A percentile compares a stretch with the other conserved stretches of the same genome.
Conservation (phyloP, 2,888 invertebrate genomes). For the Leptarthrus brevirostris region DNA sequence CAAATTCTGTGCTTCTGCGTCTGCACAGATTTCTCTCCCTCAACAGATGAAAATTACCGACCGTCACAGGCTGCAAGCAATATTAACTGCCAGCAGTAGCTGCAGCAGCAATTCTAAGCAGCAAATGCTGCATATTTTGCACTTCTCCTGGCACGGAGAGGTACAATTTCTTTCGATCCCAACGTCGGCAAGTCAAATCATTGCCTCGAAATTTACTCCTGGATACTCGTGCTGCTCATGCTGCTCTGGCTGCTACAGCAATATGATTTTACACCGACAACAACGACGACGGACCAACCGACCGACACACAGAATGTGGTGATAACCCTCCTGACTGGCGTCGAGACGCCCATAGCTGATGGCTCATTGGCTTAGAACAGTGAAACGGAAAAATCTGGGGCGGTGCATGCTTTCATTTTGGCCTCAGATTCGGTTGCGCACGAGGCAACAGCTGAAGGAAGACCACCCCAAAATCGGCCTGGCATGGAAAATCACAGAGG, state of each 20-base stretch:
- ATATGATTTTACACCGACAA: neutral
- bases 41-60: conserved; percentile 8
- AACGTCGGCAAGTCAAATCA: too few relatives aligned
- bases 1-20: conserved; percentile 11
- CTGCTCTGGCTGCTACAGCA: too few relatives aligned
- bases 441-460: conserved; percentile 4
- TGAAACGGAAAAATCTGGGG: conserved; percentile 42
- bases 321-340: conserved; percentile 27
- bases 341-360: conserved; percentile 52
- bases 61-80: neutral
- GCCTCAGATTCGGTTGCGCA: conserved; percentile 41
- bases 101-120: neutral
- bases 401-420: conserved; percentile 48
- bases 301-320: too few relatives aligned
- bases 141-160: too few relatives aligned
- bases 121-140: too few relatives aligned
- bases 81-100: neutral
- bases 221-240: too few relatives aligned
- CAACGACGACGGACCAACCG: conserved; percentile 4
- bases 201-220: too few relatives aligned
- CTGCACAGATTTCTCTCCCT: neutral
- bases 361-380: conserved; percentile 51
- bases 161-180: too few relatives aligned
- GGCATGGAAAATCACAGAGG: neutral
- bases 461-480: neutral